phyloP scores from a whole-genome alignment of 2,888 invertebrate species.

The Willowsia nigromaculata region DNA sequence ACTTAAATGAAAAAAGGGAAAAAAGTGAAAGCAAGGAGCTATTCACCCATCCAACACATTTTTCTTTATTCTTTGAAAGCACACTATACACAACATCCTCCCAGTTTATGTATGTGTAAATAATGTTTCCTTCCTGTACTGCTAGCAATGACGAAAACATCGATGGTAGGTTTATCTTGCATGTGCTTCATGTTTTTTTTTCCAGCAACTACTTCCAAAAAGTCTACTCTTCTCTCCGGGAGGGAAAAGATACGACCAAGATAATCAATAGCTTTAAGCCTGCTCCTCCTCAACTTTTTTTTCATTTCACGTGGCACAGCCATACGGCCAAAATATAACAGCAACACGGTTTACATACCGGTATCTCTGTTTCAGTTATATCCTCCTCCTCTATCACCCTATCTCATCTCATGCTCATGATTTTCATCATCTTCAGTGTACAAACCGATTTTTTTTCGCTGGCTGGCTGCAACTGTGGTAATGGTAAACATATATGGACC shows the following conservation, averaged over 20 bases:
- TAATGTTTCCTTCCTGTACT: conserved; percentile 57
- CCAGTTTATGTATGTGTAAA: conserved; percentile 56
- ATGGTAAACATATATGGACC: conserved; percentile 33
- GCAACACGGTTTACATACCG: conserved; percentile 28
- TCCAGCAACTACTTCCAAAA: not conserved
- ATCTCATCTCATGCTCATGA: conserved; percentile 13
- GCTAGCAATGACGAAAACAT: not conserved
- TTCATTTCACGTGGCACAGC: not conserved
- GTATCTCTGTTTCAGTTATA: not conserved
- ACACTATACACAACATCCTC: conserved; percentile 35
- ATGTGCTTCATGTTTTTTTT: not conserved
- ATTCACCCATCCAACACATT: not conserved
- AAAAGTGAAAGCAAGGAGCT: not conserved
- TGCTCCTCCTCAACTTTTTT: conserved; percentile 23
- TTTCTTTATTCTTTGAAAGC: not conserved
- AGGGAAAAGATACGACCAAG: conserved; percentile 11
- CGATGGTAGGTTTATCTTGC: not conserved
- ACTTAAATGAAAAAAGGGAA: not conserved
- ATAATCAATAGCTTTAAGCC: conserved; percentile 53
- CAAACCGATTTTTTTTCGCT: not conserved
- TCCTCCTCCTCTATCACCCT: not conserved
- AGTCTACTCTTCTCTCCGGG: conserved; percentile 10
- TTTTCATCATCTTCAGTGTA: not conserved
- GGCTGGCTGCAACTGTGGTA: not conserved
- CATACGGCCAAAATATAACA: not conserved